Percentiles rank a stretch among this genome's conserved stretches.
These are phyloP conservation scores for Drosophila prosaltans DNA, from an alignment of 1,140 invertebrate genomes.

Conservation along the genomic window DNA sequence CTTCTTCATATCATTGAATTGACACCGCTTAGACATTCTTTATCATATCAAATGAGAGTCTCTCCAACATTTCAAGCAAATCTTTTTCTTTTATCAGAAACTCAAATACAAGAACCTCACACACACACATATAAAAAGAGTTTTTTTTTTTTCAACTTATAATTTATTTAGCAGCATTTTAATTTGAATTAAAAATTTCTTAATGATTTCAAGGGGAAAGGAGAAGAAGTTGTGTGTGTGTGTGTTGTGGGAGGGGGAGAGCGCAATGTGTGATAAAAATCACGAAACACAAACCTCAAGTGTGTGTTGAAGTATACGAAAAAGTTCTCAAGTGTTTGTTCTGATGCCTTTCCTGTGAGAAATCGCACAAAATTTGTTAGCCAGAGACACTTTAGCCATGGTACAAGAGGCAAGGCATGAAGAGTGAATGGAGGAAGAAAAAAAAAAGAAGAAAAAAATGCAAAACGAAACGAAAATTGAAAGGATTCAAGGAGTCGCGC, in stretches of 20 bases:
- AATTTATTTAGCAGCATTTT: constrained; percentile 77
- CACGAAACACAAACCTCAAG: constrained; percentile 32
- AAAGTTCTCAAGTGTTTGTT: constrained; percentile 68
- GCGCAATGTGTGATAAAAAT: constrained; percentile 18
- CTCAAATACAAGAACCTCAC: constrained; percentile 23
- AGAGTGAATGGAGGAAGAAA: background rate
- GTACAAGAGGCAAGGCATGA: background rate
- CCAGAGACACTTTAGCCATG: constrained; percentile 47
- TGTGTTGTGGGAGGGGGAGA: background rate
- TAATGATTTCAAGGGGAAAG: constrained; percentile 59
- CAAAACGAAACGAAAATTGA: background rate
- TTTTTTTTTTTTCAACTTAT: constrained; percentile 44
- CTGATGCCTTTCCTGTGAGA: constrained; percentile 82
- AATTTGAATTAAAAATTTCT: constrained; percentile 76
- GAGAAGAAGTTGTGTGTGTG: constrained; percentile 41
- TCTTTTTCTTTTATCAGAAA: constrained; percentile 20
- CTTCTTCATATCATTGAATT: too few relatives aligned
- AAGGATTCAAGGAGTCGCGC: constrained; percentile 23
- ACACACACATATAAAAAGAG: constrained; percentile 5
- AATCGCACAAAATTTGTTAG: constrained; percentile 67
- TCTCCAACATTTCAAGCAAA: background rate
- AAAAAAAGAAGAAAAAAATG: constrained; percentile 5
- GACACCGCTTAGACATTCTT: too few relatives aligned
- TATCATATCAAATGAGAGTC: too few relatives aligned
- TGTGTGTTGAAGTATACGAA: constrained; percentile 15